Evolutionary conservation across 2,797 vertebrate genomes (phyloP).

Genomic region (Poeciliopsis infans): DNA sequence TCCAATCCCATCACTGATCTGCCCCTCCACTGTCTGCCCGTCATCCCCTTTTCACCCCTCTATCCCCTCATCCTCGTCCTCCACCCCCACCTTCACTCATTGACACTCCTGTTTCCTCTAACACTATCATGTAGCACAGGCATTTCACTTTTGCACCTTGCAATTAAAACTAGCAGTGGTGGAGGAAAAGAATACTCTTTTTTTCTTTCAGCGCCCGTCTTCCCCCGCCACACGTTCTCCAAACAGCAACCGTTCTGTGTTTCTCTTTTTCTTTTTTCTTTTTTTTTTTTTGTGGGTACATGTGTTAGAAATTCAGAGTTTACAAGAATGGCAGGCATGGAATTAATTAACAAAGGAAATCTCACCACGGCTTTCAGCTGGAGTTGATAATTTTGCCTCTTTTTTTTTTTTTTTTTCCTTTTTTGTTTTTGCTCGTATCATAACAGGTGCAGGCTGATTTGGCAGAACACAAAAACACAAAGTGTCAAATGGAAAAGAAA

Average conservation of each 20-base stretch:
- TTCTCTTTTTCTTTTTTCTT: conserved; percentile 23
- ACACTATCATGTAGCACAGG: conserved; percentile 90
- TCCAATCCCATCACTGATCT: conserved; percentile 33
- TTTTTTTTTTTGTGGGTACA: conserved; percentile 56
- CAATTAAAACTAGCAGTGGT: conserved; percentile 89
- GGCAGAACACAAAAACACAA: conserved; percentile 37
- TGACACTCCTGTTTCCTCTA: conserved; percentile 92
- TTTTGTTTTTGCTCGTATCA: conserved; percentile 36
- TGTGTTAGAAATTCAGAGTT: conserved; percentile 74
- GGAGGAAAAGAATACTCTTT: conserved; percentile 76
- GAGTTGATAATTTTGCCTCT: conserved; percentile 68
- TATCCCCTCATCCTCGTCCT: conserved; percentile 69
- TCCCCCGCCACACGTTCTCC: conserved; percentile 27
- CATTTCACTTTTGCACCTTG: conserved; percentile 97
- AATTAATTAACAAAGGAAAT: conserved; percentile 84
- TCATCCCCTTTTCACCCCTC: conserved; percentile 75
- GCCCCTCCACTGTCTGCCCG: conserved; percentile 73
- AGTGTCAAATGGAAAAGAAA: conserved; percentile 3
- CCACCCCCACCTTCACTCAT: conserved; percentile 87
- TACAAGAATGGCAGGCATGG: conserved; percentile 76
- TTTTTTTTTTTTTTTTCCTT: conserved; percentile 46
- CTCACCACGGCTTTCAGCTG: conserved; percentile 59
- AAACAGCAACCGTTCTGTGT: conserved; percentile 51
- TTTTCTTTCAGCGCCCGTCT: conserved; percentile 47
- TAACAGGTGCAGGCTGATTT: conserved; percentile 36